Base-by-base conservation (phyloP, 1,140 invertebrate genomes). In the Lasaia peninsularis region DNA sequence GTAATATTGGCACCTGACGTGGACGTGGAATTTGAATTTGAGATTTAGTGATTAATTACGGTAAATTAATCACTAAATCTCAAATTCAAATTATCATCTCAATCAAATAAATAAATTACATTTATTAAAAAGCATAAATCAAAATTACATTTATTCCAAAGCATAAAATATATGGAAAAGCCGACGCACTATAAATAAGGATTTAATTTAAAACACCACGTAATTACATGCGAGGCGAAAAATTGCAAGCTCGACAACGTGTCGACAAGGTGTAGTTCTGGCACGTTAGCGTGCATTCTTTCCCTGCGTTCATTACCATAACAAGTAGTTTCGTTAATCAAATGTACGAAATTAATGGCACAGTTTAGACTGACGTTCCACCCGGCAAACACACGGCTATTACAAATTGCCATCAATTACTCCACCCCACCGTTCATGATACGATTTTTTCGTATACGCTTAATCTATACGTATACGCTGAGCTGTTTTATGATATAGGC, bases 281-380 rank as follows among this genome's bases (percentile, higher is more conserved):
- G 68, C 80, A 69, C 75, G 77, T 79, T 81, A 75, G 75, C 80
- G 76, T 86, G 82, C 82, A 88, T 86, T 88, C 84, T 88, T 88
- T 86, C 69, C 71, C 64, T 72, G 73, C 81, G 80, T 84, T 86
- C 85, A 88, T 88, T 88, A 85, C 60, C 81, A 86, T 88, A 88
- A 85, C 81, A 86, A 86, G 83, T 85, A 86, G 83, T 88, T 88
- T 80, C 85, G 85, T 88, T 88, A 88, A 88, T 88, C 83, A 88
- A 88, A 88, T 86, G 83, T 84, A 86, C 81, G 77, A 85, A 85
- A 88, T 88, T 88, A 88, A 88, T 88, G 83, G 85, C 76, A 73
- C 74, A 85, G 85, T 85, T 88, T 86, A 88, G 81, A 83, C 74
- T 74, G 71, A 78, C 79, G 78, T 81, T 78, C 73, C 81, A 73